Percentiles rank a stretch among this genome's conserved stretches.
These are phyloP conservation scores for Pocillopora grandis DNA, from an alignment of 92 coral and sea anemone species.

Conservation along the genomic window DNA sequence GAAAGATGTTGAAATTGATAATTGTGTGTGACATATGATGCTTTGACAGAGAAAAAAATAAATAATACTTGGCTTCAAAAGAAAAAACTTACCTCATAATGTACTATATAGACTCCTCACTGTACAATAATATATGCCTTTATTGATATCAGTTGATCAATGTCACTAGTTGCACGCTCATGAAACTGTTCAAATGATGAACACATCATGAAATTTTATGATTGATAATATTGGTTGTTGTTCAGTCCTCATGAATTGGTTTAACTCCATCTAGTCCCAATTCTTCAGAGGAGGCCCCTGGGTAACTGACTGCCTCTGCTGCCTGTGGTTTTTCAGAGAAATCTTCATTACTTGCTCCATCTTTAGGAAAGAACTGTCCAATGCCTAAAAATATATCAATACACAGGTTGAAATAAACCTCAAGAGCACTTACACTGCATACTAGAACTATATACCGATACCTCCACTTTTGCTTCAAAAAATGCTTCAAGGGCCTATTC, in stretches of 20 bases:
- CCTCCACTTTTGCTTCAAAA: neutral
- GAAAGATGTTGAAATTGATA: no score
- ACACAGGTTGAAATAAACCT: neutral
- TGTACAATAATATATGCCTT: no score
- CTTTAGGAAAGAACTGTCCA: slow-evolving; percentile 62
- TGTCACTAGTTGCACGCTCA: no score
- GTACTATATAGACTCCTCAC: no score
- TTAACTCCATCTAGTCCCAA: slow-evolving; percentile 45
- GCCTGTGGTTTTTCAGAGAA: slow-evolving; percentile 23
- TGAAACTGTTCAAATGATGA: no score
- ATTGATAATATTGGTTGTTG: neutral
- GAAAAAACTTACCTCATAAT: no score
- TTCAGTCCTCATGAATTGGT: slow-evolving; percentile 8
- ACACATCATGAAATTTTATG: no score
- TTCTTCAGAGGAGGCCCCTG: slow-evolving; percentile 61
- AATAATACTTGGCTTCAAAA: no score
- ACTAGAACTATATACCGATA: neutral
- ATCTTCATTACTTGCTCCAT: slow-evolving; percentile 23
- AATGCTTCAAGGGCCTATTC: neutral
- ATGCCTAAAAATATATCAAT: slow-evolving; percentile 50
- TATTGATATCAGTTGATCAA: no score
- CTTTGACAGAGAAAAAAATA: no score
- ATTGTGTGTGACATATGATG: no score
- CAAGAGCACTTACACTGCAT: neutral
- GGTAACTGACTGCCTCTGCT: slow-evolving; percentile 34